Percentiles rank a stretch among this genome's conserved stretches.
These are phyloP conservation scores for Whitmania pigra DNA, from an alignment of 1,140 invertebrate species.

Conservation along the genomic window DNA sequence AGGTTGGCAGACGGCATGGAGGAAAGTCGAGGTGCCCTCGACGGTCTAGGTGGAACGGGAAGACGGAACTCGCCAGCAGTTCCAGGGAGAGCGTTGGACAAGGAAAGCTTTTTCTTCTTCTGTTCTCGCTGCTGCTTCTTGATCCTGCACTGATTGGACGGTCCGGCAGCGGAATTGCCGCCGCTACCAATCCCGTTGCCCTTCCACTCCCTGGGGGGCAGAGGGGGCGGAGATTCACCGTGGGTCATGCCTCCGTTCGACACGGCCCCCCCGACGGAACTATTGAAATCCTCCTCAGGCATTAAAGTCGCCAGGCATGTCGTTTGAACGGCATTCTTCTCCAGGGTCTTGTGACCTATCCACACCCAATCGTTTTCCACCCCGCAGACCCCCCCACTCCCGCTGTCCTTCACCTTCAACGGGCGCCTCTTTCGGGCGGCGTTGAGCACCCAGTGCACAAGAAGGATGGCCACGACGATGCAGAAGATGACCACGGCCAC, in stretches of 20 bases:
- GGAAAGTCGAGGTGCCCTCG: not conserved
- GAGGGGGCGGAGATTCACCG: constrained; percentile 36
- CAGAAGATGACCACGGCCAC: constrained; percentile 81
- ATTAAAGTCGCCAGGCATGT: constrained; percentile 37
- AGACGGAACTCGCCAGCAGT: not conserved
- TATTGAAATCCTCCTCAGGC: constrained; percentile 42
- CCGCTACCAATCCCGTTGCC: constrained; percentile 44
- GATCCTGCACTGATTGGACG: constrained; percentile 27
- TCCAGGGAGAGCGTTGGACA: no score
- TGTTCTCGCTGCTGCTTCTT: constrained; percentile 29
- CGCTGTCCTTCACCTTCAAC: constrained; percentile 31
- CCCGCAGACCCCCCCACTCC: constrained; percentile 57
- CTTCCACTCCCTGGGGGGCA: constrained; percentile 41
- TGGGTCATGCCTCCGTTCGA: not conserved
- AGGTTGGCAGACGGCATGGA: not conserved
- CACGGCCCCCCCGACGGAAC: constrained; percentile 32
- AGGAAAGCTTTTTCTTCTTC: constrained; percentile 3
- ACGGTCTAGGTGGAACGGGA: not conserved
- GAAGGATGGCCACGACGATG: constrained; percentile 80
- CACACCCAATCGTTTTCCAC: constrained; percentile 81
- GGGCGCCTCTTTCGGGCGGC: constrained; percentile 51
- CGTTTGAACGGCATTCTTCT: constrained; percentile 46
- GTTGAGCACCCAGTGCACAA: constrained; percentile 88
- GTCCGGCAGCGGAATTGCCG: constrained; percentile 18
- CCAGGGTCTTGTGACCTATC: constrained; percentile 79